phyloP scores from a whole-genome alignment of 2,113 vertebrate genomes.

The Cinclus mexicanus region DNA sequence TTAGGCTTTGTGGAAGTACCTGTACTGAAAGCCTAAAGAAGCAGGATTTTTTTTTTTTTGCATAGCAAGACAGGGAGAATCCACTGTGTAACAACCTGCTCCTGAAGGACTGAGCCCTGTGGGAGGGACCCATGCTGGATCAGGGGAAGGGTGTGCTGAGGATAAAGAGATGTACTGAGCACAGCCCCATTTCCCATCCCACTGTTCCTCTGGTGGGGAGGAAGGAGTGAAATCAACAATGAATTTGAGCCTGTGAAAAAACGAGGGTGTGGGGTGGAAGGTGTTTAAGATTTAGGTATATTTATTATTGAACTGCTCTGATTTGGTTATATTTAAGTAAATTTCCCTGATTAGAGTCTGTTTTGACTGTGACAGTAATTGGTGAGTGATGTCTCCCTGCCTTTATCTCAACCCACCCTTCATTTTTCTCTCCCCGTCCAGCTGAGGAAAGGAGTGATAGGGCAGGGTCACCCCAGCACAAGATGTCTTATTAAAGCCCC shows the following conservation, averaged over 20 bases:
- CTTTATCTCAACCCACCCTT: too few species aligned
- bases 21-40: background rate
- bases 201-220: background rate
- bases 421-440: background rate
- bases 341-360: background rate
- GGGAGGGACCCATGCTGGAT: background rate
- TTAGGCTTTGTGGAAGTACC: background rate
- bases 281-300: background rate
- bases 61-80: background rate
- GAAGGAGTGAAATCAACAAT: background rate
- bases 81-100: background rate
- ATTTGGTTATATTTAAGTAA: background rate
- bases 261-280: rapidly evolving
- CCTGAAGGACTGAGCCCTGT: background rate
- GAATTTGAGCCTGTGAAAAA: background rate
- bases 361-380: background rate
- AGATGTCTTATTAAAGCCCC: rapidly evolving
- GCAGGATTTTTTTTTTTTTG: background rate
- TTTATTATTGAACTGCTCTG: background rate
- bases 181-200: too few species aligned
- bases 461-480: background rate
- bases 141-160: background rate
- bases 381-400: background rate
- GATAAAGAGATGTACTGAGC: background rate
- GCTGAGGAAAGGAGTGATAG: background rate